Evolutionary conservation across 2,797 vertebrate species (phyloP), one percentile per base, ranked within the genome.

Genomic region (Odontamblyopus lacepedii): DNA sequence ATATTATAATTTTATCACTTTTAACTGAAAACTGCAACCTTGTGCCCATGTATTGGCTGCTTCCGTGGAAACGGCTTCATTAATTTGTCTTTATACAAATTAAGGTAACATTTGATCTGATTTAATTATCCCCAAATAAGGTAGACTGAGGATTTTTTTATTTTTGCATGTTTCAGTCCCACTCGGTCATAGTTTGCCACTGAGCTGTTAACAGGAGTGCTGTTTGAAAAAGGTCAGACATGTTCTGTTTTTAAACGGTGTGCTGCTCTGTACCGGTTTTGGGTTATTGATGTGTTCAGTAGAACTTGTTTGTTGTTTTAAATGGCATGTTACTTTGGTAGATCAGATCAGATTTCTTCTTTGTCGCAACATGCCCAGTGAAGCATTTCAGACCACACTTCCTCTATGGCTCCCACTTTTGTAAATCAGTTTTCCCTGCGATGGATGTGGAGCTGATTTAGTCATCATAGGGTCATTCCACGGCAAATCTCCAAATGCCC

Each of bases 201-300:
- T 51, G 64, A 67, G 65, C 63, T 15, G 63, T 65, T 65, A 67
- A 27, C 18, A 12, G 13, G 30, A 27, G n/a, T 32, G 65, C 29
- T 53, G 48, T n/a, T 67, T 67, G 50, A 53, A 67, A 53, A 67
- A 67, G 65, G 65, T 67, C 65, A 67, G 48, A 23, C 65, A 67
- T 67, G 65, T 67, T 55, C 27, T 11, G 8, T 51, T 67, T 67
- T 23, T 6, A 53, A 67, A 32, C 55, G 65, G 16, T 27, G 16
- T 27, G 29, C 27, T 55, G 65, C 29, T 55, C 53, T 51, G 50
- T 32, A 53, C 48, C 27, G 19, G 8, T 55, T 67, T 67, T 55
- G 53, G 65, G 44, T 32, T 32, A 67, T 53, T 53, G 27, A 67
- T 12, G 65, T 18, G 50, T 67, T 67, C 50, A 32, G 16, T 53